phyloP scores from a whole-genome alignment of 2,113 vertebrate species.

The Physeter macrocephalus region DNA sequence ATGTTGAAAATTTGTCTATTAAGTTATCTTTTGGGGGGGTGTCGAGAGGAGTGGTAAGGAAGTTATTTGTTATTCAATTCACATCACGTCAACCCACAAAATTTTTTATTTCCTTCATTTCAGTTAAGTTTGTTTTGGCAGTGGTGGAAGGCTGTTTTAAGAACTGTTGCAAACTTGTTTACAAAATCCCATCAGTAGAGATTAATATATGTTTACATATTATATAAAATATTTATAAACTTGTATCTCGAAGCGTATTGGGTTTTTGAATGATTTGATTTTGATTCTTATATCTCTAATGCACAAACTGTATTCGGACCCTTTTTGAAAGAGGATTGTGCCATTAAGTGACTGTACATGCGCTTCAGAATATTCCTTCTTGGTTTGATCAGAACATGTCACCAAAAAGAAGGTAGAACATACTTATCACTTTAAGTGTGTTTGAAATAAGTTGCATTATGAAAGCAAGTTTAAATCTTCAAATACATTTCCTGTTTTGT shows the following conservation, averaged over 20 bases:
- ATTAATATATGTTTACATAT: not conserved
- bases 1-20: not conserved
- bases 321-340: not conserved
- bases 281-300: not conserved
- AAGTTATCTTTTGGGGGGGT: not conserved
- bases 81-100: not conserved
- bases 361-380: not conserved
- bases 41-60: not conserved
- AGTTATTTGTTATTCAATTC: not conserved
- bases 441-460: not conserved
- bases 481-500: conserved; percentile 38
- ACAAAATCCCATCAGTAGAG: not conserved
- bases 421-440: not conserved
- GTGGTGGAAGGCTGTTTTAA: not conserved
- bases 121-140: not conserved
- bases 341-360: not conserved
- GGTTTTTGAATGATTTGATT: not conserved
- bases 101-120: not conserved
- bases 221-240: not conserved
- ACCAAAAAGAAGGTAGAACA: not conserved
- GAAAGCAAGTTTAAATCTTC: not conserved
- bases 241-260: not conserved
- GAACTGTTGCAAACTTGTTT: not conserved
- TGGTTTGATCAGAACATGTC: not conserved
- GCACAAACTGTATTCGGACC: not conserved